phyloP scores from a whole-genome alignment of 2,113 vertebrate genomes.

The Cavia porcellus region DNA sequence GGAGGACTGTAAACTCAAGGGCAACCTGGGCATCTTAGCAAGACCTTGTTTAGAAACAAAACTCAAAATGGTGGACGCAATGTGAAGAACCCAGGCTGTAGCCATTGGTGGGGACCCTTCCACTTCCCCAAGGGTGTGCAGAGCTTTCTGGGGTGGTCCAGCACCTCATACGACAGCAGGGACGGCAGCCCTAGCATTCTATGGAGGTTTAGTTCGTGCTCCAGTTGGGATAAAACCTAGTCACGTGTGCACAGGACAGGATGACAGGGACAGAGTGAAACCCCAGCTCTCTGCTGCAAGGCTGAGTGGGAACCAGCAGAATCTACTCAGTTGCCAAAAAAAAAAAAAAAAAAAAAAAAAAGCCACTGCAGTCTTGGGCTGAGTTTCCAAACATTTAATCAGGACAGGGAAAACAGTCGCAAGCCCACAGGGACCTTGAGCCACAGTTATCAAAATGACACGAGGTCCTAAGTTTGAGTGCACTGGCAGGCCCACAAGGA shows the following conservation, averaged over 20 bases:
- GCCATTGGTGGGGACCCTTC: background rate
- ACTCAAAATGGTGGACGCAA: background rate
- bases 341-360: background rate
- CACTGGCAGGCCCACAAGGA: no score
- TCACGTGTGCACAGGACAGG: background rate
- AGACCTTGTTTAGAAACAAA: background rate
- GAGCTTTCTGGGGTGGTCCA: background rate
- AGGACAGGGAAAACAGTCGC: constrained; percentile 45
- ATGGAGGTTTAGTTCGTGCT: background rate
- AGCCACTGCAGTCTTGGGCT: background rate
- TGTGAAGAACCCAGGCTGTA: background rate
- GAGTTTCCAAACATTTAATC: constrained; percentile 20
- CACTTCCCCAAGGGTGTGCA: background rate
- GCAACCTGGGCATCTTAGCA: background rate
- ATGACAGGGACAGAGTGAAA: background rate
- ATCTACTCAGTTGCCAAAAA: background rate
- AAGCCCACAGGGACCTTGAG: background rate
- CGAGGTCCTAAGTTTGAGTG: no score
- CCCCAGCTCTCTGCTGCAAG: background rate
- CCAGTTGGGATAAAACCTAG: background rate
- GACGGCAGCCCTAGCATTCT: background rate
- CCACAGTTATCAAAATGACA: no score
- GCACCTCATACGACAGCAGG: background rate
- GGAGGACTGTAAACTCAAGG: background rate
- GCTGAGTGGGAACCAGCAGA: background rate